Evolutionary conservation across 2,113 vertebrate genomes (phyloP).

Genomic region (Pyrgilauda ruficollis): DNA sequence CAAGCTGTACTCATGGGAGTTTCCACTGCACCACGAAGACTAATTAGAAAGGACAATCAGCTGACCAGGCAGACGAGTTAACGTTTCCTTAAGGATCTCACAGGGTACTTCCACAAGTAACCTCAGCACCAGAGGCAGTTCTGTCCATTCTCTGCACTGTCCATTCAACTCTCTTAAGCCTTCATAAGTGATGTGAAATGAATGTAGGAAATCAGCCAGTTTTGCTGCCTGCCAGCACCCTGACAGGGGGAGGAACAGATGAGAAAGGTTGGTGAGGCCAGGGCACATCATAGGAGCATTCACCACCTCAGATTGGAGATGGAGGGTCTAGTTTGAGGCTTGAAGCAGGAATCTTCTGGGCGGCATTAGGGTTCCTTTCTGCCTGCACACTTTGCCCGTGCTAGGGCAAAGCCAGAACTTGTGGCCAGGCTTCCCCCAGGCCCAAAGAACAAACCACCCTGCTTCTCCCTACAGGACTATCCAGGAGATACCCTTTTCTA

Average conservation of each 20-base stretch:
- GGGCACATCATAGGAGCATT: not conserved
- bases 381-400: not conserved
- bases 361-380: not conserved
- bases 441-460: not conserved
- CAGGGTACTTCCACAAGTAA: not conserved
- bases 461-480: not conserved
- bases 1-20: not conserved
- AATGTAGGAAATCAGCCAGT: not conserved
- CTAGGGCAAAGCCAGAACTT: not conserved
- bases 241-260: not conserved
- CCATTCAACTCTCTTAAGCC: not conserved
- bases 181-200: not conserved
- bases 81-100: not conserved
- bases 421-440: not conserved
- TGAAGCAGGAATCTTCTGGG: not conserved
- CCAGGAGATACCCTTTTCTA: not conserved
- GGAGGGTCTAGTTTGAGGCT: not conserved
- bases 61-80: not conserved
- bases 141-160: not conserved
- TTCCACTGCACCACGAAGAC: not conserved
- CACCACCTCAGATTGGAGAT: fast-evolving
- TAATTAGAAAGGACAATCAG: not conserved
- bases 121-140: not conserved
- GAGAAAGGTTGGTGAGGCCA: not conserved
- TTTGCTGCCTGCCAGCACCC: not conserved